Conservation (phyloP, 2,888 invertebrate species). For the Antheraea assamensis region DNA sequence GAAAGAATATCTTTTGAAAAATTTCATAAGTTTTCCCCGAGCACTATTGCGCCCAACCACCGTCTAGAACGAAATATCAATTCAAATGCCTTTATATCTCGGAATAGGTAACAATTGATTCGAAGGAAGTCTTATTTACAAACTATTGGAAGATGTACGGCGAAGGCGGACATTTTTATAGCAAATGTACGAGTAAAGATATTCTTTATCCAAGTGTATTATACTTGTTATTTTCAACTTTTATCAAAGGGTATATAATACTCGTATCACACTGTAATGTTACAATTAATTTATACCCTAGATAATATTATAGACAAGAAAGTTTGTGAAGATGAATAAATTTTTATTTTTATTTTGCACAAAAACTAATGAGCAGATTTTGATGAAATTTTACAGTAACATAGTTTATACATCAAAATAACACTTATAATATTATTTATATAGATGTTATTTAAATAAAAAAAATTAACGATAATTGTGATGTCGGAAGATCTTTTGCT, state of each 20-base stretch:
- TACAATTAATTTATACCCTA: too few relatives aligned
- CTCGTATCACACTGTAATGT: not conserved
- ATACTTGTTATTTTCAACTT: not conserved
- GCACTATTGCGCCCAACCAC: slow-evolving; percentile 36
- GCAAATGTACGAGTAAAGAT: not conserved
- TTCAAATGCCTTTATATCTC: slow-evolving; percentile 24
- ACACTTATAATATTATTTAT: too few relatives aligned
- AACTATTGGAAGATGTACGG: slow-evolving; percentile 13
- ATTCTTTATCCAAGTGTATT: not conserved
- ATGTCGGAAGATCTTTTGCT: too few relatives aligned
- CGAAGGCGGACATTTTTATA: slow-evolving; percentile 1
- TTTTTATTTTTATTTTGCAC: too few relatives aligned
- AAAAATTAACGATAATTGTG: too few relatives aligned
- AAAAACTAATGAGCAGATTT: too few relatives aligned
- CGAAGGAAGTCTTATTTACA: slow-evolving; percentile 14
- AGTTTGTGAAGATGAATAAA: too few relatives aligned
- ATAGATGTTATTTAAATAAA: too few relatives aligned
- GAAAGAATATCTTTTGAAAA: slow-evolving; percentile 42
- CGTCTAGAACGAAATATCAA: slow-evolving; percentile 28
- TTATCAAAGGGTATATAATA: slow-evolving; percentile 8
- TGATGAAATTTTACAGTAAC: too few relatives aligned
- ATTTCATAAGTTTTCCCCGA: slow-evolving; percentile 50
- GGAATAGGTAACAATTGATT: slow-evolving; percentile 28
- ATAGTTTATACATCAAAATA: too few relatives aligned
- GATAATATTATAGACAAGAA: too few relatives aligned